These are phyloP conservation scores for Zonotrichia leucophrys DNA, from an alignment of 2,113 vertebrate species.

Conservation along the genomic window DNA sequence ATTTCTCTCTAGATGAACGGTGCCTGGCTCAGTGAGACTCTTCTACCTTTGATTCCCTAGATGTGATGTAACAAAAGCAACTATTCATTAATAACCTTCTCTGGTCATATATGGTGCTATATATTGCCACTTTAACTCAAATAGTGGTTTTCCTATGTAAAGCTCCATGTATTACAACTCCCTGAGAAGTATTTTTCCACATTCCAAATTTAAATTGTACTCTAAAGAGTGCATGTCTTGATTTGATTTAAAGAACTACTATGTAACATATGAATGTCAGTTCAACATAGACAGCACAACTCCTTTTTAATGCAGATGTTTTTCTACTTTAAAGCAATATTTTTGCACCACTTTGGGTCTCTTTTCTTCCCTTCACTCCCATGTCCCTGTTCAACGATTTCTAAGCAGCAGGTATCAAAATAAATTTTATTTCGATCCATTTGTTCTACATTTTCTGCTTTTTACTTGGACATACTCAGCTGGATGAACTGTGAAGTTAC, in stretches of 20 bases:
- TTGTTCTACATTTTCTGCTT: background rate
- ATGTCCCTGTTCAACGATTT: background rate
- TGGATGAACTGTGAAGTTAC: background rate
- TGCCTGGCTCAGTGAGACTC: background rate
- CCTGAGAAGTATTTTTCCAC: background rate
- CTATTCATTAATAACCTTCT: background rate
- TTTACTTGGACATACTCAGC: background rate
- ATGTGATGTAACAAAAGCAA: rapidly evolving
- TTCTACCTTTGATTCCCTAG: background rate
- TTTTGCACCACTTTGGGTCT: background rate
- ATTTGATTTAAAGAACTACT: background rate
- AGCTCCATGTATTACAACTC: background rate
- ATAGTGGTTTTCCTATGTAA: background rate
- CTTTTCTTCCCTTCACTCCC: background rate
- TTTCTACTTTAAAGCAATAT: background rate
- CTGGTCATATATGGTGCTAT: background rate
- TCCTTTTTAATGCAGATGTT: background rate
- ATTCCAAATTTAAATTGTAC: background rate
- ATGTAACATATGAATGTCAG: background rate
- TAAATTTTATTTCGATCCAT: background rate
- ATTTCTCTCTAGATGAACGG: background rate
- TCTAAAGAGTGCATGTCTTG: background rate
- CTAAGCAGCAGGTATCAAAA: background rate
- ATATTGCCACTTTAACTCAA: background rate
- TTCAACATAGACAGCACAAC: background rate